These are phyloP conservation scores for Sapajus apella DNA, from an alignment of 2,113 vertebrate genomes.

Conservation along the genomic window DNA sequence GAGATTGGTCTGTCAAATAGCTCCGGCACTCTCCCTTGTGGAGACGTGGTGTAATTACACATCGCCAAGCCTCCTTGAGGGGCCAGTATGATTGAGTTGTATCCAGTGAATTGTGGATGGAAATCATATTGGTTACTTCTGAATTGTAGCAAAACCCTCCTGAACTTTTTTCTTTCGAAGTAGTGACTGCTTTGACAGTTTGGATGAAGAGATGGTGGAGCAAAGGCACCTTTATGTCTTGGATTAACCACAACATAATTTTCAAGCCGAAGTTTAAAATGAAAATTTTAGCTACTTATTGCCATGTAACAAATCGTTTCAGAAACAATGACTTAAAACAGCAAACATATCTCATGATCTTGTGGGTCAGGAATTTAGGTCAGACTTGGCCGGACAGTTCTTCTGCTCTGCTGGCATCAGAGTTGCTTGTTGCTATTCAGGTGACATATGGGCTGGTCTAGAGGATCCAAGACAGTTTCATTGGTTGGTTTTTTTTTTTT, in stretches of 20 bases:
- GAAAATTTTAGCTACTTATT: background rate
- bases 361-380: background rate
- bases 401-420: background rate
- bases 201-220: background rate
- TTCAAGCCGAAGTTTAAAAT: background rate
- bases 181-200: background rate
- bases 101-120: background rate
- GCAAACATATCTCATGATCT: background rate
- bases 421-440: background rate
- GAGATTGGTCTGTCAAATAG: background rate
- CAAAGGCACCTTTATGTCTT: background rate
- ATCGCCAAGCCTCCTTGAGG: background rate
- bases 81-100: background rate
- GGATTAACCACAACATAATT: background rate
- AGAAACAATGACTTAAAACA: background rate
- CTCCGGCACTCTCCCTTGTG: background rate
- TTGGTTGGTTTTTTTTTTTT: background rate
- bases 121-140: background rate
- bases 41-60: background rate
- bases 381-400: background rate
- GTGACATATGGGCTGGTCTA: too few species aligned
- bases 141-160: background rate
- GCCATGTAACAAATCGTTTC: background rate
- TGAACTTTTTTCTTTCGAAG: background rate
- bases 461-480: background rate